Evolutionary conservation across 2,888 invertebrate species (phyloP).

Genomic region (Torymus tubicola): DNA sequence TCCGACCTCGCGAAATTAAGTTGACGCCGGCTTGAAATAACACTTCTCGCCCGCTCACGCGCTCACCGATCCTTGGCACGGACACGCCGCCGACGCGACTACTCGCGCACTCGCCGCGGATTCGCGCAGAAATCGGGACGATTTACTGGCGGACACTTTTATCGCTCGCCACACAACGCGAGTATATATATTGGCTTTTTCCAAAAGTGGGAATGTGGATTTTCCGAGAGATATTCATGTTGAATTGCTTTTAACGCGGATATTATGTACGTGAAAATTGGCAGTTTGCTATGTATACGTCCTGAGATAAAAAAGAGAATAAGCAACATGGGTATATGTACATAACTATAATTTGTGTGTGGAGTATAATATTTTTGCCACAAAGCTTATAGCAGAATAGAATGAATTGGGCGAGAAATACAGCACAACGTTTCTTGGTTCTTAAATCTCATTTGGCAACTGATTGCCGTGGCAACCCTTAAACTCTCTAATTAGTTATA

Average conservation of each 20-base stretch:
- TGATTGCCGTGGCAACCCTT: too few relatives aligned
- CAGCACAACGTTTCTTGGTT: too few relatives aligned
- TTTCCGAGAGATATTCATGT: background rate
- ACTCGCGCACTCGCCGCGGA: conserved; percentile 33
- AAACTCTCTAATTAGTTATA: too few relatives aligned
- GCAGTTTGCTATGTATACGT: too few relatives aligned
- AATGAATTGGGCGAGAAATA: too few relatives aligned
- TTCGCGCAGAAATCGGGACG: conserved; percentile 63
- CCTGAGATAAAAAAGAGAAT: too few relatives aligned
- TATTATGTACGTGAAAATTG: background rate
- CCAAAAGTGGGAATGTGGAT: background rate
- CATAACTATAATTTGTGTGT: too few relatives aligned
- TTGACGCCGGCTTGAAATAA: conserved; percentile 69
- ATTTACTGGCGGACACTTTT: background rate
- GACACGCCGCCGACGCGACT: conserved; percentile 56
- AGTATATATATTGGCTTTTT: background rate
- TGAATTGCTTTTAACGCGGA: background rate
- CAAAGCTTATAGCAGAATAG: too few relatives aligned
- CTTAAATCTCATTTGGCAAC: conserved; percentile 42
- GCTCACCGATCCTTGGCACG: conserved; percentile 67
- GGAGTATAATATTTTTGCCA: too few relatives aligned
- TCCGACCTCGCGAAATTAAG: conserved; percentile 67
- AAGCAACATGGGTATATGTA: too few relatives aligned
- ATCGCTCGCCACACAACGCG: too few relatives aligned
- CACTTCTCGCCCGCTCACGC: conserved; percentile 40